A percentile compares a stretch with the other conserved stretches of the same genome.
Conservation (phyloP, 2,113 vertebrate species). For the Psilopsiagon aymara region DNA sequence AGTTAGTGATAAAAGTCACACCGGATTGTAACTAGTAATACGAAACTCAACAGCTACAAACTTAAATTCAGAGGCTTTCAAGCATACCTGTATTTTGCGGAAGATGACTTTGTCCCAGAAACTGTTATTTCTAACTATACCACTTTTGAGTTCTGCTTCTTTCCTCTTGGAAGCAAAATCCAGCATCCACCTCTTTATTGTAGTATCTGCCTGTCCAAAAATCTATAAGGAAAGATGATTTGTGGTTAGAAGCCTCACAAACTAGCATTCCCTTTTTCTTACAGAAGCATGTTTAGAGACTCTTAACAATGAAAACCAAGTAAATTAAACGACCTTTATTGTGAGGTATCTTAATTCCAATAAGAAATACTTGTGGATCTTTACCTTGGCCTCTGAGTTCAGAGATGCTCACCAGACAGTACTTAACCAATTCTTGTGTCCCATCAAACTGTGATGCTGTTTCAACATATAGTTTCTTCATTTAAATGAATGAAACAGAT, state of each 20-base stretch:
- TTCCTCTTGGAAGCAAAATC: slow-evolving; percentile 95
- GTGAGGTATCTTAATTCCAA: background rate
- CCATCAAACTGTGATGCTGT: background rate
- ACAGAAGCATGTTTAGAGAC: background rate
- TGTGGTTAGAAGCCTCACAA: background rate
- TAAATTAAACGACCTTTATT: background rate
- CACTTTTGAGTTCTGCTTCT: slow-evolving; percentile 89
- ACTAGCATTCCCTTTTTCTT: background rate
- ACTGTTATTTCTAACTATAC: slow-evolving; percentile 91
- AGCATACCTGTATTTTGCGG: slow-evolving; percentile 91
- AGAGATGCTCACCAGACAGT: background rate
- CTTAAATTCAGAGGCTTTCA: background rate
- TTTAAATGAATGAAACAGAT: background rate
- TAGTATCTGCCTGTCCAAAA: slow-evolving; percentile 90
- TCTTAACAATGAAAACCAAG: background rate
- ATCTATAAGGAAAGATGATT: slow-evolving; percentile 75
- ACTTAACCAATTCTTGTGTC: background rate
- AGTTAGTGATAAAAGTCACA: background rate
- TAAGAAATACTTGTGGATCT: background rate
- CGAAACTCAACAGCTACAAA: background rate
- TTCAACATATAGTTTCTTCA: background rate
- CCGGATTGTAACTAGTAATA: background rate
- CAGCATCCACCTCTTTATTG: slow-evolving; percentile 90
- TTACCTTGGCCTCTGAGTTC: background rate
- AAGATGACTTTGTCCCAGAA: slow-evolving; percentile 97